Percentiles rank a stretch among this genome's conserved stretches.
Conservation (phyloP, 2,888 invertebrate genomes). For the Heliconius erato region DNA sequence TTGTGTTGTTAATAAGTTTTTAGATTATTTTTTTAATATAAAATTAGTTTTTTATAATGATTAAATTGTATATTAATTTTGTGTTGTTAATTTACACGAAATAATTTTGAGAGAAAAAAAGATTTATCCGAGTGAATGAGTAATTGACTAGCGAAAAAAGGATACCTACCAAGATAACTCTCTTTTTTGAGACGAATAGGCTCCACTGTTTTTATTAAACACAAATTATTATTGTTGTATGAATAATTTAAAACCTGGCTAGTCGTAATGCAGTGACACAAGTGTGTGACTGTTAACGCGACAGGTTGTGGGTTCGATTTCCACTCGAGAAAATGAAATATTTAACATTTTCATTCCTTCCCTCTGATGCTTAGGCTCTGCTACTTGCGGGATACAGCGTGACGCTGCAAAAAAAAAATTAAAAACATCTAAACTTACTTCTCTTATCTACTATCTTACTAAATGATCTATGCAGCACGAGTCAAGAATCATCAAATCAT, state of each 20-base stretch:
- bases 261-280: background rate
- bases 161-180: too few species aligned
- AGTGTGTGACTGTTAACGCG: background rate
- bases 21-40: too few species aligned
- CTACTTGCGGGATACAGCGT: too few species aligned
- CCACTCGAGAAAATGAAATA: background rate
- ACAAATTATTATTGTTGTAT: too few species aligned
- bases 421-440: too few species aligned
- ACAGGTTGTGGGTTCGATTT: background rate
- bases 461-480: background rate
- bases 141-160: too few species aligned
- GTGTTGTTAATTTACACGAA: background rate
- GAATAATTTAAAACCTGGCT: too few species aligned
- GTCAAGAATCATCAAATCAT: slow-evolving; percentile 22
- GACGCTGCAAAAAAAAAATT: too few species aligned
- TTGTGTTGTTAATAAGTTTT: background rate
- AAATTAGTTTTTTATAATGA: background rate
- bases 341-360: background rate
- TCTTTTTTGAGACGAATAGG: too few species aligned
- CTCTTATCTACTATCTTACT: background rate
- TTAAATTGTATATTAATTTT: background rate
- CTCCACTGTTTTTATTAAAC: too few species aligned
- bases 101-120: too few species aligned
- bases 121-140: too few species aligned
- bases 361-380: background rate